Base-by-base conservation (phyloP, 2,888 invertebrate species). In the Zygothrica quintamaculata region DNA sequence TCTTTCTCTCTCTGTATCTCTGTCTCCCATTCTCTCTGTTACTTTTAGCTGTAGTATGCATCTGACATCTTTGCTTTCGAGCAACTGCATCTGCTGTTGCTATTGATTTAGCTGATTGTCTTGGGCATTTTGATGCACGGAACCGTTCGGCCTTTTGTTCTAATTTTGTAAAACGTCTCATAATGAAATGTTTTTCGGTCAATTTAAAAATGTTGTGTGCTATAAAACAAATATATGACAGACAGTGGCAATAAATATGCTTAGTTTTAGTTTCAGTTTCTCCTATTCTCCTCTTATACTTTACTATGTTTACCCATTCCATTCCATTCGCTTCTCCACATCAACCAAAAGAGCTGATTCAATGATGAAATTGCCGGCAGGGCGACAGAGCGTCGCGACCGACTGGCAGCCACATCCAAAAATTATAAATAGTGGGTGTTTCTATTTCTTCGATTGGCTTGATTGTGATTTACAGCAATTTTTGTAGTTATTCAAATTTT, bases 171-270 rank as follows among this genome's bases (percentile, higher is more conserved):
- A 70, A 66, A 57, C 34, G 78, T 55, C 70, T 40, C 79, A 84
- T 87, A 87, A 82, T 85, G 64, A 84, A 84, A 85, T 87, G 87
- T 87, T 84, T 81, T 81, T 82, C 84, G 75, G 80, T 73, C 86
- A 85, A 84, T 84, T 82, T 79, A 57, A 82, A 72, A 82, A 77
- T 84, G 77, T 81, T 78, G 69, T 58, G 66, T 66, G 72, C 74
- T 74, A 81, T 77, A 65, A 87, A 84, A 74, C 74, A 84, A 84
- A 87, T 76, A 84, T 84, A 84, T 84, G 82, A 87, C 74, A 84
- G 67, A 55, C 76, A 51, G 50, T 43, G 74, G 70, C 58, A 55
- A 87, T 80, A 81, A 86, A 81, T 77, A 84, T 74, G 66, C 65
- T 68, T 40, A 51, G 66, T 70, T 77, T 82, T 65, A 52, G 62